These are phyloP conservation scores for Sylvietta virens DNA, from an alignment of 2,113 vertebrate species.

Conservation along the genomic window DNA sequence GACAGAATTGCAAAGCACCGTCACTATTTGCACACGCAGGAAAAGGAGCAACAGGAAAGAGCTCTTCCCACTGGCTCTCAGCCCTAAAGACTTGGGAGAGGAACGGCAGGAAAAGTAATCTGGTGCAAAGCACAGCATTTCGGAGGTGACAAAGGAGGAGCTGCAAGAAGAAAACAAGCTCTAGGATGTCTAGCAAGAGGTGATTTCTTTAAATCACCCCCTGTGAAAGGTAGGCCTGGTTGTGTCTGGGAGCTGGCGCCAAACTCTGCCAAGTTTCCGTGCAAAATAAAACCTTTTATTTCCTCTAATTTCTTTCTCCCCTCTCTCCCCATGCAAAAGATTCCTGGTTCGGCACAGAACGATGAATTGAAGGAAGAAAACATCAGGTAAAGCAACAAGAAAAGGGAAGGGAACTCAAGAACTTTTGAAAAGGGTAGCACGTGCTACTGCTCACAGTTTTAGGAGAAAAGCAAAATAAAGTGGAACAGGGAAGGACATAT, in stretches of 20 bases:
- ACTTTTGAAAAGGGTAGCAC: background rate
- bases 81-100: background rate
- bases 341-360: background rate
- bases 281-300: constrained; percentile 49
- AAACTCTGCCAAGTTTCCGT: constrained; percentile 48
- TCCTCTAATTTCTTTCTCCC: background rate
- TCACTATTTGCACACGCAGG: background rate
- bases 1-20: background rate
- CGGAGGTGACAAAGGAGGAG: background rate
- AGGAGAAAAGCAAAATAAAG: constrained; percentile 16
- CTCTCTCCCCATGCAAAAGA: background rate
- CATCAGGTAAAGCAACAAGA: background rate
- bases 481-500: background rate
- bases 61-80: background rate
- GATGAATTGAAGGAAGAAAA: constrained; percentile 12
- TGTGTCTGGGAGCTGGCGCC: constrained; percentile 41
- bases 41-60: background rate
- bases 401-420: background rate
- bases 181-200: background rate
- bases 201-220: background rate
- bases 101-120: background rate
- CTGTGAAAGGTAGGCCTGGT: background rate
- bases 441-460: background rate
- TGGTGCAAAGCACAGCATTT: background rate
- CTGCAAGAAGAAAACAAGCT: background rate